Percentiles rank a stretch among this genome's conserved stretches.
These are phyloP conservation scores for Periphyllus acericola DNA, from an alignment of 2,888 invertebrate genomes.

Conservation along the genomic window DNA sequence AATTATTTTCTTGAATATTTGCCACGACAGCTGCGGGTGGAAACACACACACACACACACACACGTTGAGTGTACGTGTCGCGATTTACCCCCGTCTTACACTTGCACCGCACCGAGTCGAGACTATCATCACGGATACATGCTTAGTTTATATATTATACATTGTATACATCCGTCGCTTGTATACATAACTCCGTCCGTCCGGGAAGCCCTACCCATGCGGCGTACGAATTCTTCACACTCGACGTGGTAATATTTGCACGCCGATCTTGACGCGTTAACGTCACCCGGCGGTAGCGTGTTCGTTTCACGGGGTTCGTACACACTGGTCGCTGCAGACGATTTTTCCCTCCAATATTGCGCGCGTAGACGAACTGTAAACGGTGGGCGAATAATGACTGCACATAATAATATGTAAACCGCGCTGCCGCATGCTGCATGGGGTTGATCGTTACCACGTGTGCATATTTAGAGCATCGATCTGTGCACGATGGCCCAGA, in stretches of 20 bases:
- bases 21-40: background rate
- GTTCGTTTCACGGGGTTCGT: slow-evolving; percentile 13
- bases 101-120: background rate
- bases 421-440: too few species aligned
- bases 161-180: background rate
- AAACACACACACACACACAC: background rate
- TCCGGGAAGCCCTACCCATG: slow-evolving; percentile 58
- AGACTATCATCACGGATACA: background rate
- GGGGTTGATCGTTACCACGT: too few species aligned
- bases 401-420: too few species aligned
- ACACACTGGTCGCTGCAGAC: too few species aligned
- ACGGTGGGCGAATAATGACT: too few species aligned
- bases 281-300: slow-evolving; percentile 11
- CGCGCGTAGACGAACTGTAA: too few species aligned
- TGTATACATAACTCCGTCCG: slow-evolving; percentile 32
- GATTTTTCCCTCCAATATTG: too few species aligned
- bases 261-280: slow-evolving; percentile 51
- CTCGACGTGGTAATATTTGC: slow-evolving; percentile 53
- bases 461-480: too few species aligned
- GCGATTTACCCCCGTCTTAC: background rate
- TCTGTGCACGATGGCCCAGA: too few species aligned
- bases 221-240: slow-evolving; percentile 45
- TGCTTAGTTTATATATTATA: background rate
- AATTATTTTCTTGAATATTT: background rate
- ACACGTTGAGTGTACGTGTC: background rate